Conservation (phyloP, 2,888 invertebrate genomes). For the Pantelozetes paolii region DNA sequence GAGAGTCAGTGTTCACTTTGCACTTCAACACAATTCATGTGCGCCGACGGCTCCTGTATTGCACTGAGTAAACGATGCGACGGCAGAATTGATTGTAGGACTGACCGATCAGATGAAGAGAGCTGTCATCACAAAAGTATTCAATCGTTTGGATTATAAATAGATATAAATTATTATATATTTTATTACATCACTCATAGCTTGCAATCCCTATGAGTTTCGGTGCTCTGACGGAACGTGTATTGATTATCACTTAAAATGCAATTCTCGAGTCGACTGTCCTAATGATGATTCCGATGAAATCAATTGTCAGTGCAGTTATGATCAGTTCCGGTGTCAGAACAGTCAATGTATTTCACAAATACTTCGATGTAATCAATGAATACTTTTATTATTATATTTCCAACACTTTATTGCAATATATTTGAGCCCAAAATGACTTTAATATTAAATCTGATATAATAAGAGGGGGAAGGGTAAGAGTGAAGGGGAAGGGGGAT, state of each 20-base stretch:
- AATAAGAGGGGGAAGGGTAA: no score
- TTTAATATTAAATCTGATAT: no score
- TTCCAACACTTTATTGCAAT: no score
- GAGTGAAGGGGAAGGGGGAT: no score
- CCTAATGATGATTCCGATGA: constrained; percentile 58
- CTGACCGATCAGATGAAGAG: constrained; percentile 62
- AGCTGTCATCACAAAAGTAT: constrained; percentile 45
- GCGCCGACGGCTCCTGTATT: constrained; percentile 63
- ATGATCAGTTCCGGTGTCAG: constrained; percentile 27
- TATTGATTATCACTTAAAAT: constrained; percentile 32
- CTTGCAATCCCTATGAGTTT: constrained; percentile 37
- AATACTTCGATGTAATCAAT: constrained; percentile 1
- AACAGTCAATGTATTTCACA: constrained; percentile 61
- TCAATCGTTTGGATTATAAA: background rate
- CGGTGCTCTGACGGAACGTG: background rate
- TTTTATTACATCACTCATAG: background rate
- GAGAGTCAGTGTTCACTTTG: constrained; percentile 58
- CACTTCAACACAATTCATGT: constrained; percentile 54
- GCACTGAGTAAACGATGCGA: constrained; percentile 59
- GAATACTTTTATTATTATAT: no score
- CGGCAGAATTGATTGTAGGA: constrained; percentile 59
- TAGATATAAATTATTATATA: background rate
- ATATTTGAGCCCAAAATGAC: no score
- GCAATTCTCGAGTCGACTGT: constrained; percentile 53
- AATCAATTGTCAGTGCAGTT: constrained; percentile 45